Evolutionary conservation across 2,797 vertebrate species (phyloP), one percentile per base, ranked within the genome.

Genomic region (Chelmon rostratus): DNA sequence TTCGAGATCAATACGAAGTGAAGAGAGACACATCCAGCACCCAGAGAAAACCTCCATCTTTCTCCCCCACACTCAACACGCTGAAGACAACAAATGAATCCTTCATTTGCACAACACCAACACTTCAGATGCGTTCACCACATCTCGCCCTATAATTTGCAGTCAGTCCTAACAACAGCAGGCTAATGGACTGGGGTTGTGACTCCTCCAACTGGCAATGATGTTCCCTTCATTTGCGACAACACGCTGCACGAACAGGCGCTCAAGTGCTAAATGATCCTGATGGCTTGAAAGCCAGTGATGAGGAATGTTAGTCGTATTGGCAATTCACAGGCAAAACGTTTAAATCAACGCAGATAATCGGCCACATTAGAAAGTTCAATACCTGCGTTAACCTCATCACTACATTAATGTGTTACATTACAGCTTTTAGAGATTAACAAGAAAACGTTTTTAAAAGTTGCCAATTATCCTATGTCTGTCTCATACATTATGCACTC

Each of bases 121-220:
- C 68, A 53, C 37, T 70, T 33, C 56, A 59, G 38, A 65, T 68
- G 18, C 49, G 38, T 71, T 74, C 59, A 71, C 76, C 64, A 70
- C 72, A 57, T 47, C 8, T 44, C 47, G 33, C 50, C 49, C 52
- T 67, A 4, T 68, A 42, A 84, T 79, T 72, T 78, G 54, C 44
- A 54, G 64, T 67, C 49, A 35, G 37, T 40, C 56, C 63, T 25
- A 76, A 62, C 37, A 66, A 23, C 67, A 68, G 49, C 54, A 3
- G 28, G 37, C 72, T 89, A 88, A 89, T 88, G 82, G 79, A 73
- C 68, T 52, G 23, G 5, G 73, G 75, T 58, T 42, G 37, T 68
- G 67, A 78, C 64, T 73, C 67, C 33, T 58, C 31, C 37, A 28
- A 21, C 50, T 50, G 46, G 62, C 71, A 75, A 71, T 53, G 25